Percentiles rank a stretch among this genome's conserved stretches.
Conservation (phyloP, 1,140 invertebrate genomes). For the Drosophila tristis region DNA sequence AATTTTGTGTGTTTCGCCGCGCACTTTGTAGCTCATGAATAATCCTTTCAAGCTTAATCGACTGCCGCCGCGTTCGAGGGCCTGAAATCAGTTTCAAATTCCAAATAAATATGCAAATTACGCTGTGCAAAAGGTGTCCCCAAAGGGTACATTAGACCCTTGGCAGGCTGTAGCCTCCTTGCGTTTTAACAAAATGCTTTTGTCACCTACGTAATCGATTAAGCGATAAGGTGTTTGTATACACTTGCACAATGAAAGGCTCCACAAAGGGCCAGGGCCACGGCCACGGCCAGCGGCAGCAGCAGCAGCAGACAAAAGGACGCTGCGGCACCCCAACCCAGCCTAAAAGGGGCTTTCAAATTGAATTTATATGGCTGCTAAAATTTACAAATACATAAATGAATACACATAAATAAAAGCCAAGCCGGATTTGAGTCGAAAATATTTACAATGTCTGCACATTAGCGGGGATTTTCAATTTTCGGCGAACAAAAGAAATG, state of each 20-base stretch:
- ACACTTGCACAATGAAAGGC: slow-evolving; percentile 37
- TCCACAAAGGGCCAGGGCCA: slow-evolving; percentile 14
- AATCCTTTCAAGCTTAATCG: slow-evolving; percentile 72
- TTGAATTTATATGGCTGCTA: slow-evolving; percentile 77
- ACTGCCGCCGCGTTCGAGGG: slow-evolving; percentile 31
- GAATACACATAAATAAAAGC: slow-evolving; percentile 69
- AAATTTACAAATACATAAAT: slow-evolving; percentile 58
- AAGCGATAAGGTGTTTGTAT: slow-evolving; percentile 51
- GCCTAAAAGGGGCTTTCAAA: slow-evolving; percentile 59
- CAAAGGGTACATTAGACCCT: slow-evolving; percentile 61
- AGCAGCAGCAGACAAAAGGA: too few species aligned
- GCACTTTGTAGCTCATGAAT: slow-evolving; percentile 71
- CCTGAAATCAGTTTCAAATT: slow-evolving; percentile 45
- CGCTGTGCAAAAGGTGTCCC: slow-evolving; percentile 44
- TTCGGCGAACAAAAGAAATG: slow-evolving; percentile 50
- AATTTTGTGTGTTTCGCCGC: slow-evolving; percentile 10
- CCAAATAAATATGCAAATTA: slow-evolving; percentile 73
- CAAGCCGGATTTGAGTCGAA: slow-evolving; percentile 41
- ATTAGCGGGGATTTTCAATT: slow-evolving; percentile 33
- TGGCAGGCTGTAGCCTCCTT: background rate
- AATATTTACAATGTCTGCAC: slow-evolving; percentile 58
- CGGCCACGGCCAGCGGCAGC: too few species aligned
- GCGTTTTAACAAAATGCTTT: slow-evolving; percentile 49
- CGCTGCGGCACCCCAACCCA: background rate
- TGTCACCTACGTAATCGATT: slow-evolving; percentile 81